Evolutionary conservation across 1,140 invertebrate genomes (phyloP), one percentile per base, ranked within the genome.

Genomic region (Drosophila ananassae): DNA sequence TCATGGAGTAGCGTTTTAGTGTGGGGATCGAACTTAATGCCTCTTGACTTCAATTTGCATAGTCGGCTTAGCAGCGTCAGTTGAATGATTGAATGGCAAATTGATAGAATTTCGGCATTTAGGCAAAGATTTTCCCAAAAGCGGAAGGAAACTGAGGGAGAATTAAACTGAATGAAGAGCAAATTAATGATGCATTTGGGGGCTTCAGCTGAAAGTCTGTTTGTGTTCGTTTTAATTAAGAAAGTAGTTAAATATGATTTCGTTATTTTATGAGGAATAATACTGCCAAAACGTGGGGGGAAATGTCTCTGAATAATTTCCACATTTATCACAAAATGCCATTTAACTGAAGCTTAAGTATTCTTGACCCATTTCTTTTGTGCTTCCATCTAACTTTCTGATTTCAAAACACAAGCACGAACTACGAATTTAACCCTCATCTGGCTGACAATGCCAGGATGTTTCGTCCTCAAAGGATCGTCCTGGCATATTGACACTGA

Each of bases 41-140:
- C 60, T 75, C 61, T 75, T 75, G 71, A 74, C 72, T 75, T 74
- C 71, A 74, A 75, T 75, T 75, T 75, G 72, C 72, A 75, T 74
- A 75, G 72, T 74, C 72, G 72, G 72, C 71, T 74, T 74, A 74
- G 72, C 39, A 62, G 30, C 37, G 71, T 63, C 37, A 57, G 51
- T 50, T 44, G 13, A 69, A 69, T 69, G 66, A 74, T 74, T 47
- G 71, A 74, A 74, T 66, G 60, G 46, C 72, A 58, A 74, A 74
- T 54, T 57, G 47, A 74, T 48, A 74, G 60, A 55, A 74, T 56
- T 52, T 54, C 17, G 24, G 47, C 46, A 41, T 57, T 74, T 74
- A 30, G 25, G 25, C 39, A 47, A 52, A 24, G 37, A 17, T 6
- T 52, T 52, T 48, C n/a, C 59, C 17, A 37, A 37, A 37, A 44